A percentile compares a stretch with the other conserved stretches of the same genome.
Conservation (phyloP, 2,888 invertebrate genomes). For the Scrobipalpa atriplicella region DNA sequence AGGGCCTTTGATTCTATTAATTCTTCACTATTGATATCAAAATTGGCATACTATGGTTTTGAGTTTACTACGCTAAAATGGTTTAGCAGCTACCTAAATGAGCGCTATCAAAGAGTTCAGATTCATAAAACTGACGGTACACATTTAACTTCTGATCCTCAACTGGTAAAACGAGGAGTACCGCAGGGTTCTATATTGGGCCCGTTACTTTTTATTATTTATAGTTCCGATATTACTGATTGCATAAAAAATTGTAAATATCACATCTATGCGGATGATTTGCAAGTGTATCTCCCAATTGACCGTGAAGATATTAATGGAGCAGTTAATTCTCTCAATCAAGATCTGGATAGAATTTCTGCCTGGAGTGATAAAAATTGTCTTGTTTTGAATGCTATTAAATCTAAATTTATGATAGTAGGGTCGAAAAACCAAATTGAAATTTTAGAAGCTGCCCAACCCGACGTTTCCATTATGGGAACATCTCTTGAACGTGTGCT, state of each 20-base stretch:
- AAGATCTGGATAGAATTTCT: neutral
- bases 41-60: constrained; percentile 4
- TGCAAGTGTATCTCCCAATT: neutral
- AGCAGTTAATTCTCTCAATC: neutral
- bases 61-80: neutral
- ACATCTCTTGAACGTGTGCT: neutral
- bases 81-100: neutral
- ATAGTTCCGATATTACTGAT: too few species aligned
- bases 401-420: neutral
- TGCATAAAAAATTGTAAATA: too few species aligned
- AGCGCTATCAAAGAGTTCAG: neutral
- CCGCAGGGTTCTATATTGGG: too few species aligned
- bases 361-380: neutral
- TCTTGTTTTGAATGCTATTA: neutral
- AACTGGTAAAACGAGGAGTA: neutral
- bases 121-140: neutral
- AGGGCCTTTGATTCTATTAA: constrained; percentile 8
- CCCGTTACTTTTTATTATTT: too few species aligned
- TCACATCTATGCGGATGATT: constrained; percentile 2
- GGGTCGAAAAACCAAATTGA: neutral
- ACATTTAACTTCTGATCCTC: neutral
- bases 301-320: neutral
- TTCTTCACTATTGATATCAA: neutral
- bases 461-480: neutral
- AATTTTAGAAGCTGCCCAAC: neutral